These are phyloP conservation scores for Toxotes lorentzi DNA, from an alignment of 2,797 vertebrate species.

Conservation along the genomic window DNA sequence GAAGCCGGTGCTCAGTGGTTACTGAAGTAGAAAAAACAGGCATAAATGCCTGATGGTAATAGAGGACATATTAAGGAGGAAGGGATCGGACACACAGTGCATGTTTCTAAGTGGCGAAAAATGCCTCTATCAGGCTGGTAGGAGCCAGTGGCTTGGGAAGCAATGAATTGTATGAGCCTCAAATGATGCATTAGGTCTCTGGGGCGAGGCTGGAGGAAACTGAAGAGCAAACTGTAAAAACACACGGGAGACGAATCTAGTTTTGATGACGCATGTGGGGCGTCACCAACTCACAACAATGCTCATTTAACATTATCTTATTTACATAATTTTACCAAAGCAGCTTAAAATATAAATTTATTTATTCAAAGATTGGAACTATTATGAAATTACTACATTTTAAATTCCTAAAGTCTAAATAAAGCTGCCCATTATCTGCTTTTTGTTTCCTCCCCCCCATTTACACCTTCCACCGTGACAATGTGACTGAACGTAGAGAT, in stretches of 20 bases:
- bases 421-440: not conserved
- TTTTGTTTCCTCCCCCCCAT: constrained; percentile 5
- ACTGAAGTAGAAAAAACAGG: constrained; percentile 98
- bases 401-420: not conserved
- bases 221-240: constrained; percentile 67
- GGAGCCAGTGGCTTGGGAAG: constrained; percentile 76
- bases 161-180: constrained; percentile 80
- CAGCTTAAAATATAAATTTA: not conserved
- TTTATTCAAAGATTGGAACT: not conserved
- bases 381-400: constrained; percentile 6
- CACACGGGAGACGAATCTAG: constrained; percentile 36
- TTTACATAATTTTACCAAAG: constrained; percentile 16
- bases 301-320: constrained; percentile 30
- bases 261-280: constrained; percentile 50
- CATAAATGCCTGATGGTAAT: constrained; percentile 96
- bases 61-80: constrained; percentile 94
- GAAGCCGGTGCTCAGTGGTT: constrained; percentile 98
- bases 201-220: constrained; percentile 70
- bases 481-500: constrained; percentile 53
- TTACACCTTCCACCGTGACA: constrained; percentile 47
- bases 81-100: constrained; percentile 79
- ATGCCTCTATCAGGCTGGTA: constrained; percentile 86
- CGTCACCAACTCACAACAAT: constrained; percentile 24
- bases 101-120: constrained; percentile 93
- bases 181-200: constrained; percentile 81